phyloP scores from a whole-genome alignment of 2,888 invertebrate genomes.

The Ectemnius continuus region DNA sequence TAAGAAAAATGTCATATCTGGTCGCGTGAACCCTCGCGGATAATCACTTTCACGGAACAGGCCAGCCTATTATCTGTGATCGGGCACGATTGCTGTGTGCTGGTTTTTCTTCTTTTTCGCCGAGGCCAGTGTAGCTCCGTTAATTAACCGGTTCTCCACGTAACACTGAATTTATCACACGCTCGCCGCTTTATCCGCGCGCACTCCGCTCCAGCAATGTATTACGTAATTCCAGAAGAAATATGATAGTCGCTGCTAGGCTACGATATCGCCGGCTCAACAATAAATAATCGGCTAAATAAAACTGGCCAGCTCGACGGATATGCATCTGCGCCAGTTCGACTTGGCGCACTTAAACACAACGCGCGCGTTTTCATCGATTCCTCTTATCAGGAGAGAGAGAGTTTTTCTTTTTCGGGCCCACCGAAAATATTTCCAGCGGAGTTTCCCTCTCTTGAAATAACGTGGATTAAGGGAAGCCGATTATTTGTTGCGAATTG shows the following conservation, averaged over 20 bases:
- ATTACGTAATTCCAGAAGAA: constrained; percentile 2
- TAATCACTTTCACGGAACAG: background rate
- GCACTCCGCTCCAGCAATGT: background rate
- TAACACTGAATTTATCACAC: constrained; percentile 1
- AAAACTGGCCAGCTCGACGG: background rate
- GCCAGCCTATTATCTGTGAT: background rate
- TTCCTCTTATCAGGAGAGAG: too few species aligned
- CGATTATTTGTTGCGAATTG: too few species aligned
- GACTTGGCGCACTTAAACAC: background rate
- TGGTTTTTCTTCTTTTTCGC: too few species aligned
- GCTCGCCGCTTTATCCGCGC: background rate
- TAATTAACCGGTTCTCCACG: constrained; percentile 6
- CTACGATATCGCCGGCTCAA: background rate
- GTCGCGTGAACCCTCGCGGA: background rate
- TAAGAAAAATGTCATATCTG: background rate
- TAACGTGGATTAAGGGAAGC: too few species aligned
- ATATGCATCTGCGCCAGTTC: background rate
- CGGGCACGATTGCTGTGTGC: background rate
- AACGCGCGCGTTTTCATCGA: too few species aligned
- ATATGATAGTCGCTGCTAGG: background rate
- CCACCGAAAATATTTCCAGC: too few species aligned
- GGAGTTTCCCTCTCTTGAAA: too few species aligned
- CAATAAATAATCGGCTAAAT: constrained; percentile 1
- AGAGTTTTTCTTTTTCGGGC: too few species aligned
- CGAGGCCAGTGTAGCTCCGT: background rate